phyloP scores from a whole-genome alignment of 1,140 invertebrate species.

The Atta texana region DNA sequence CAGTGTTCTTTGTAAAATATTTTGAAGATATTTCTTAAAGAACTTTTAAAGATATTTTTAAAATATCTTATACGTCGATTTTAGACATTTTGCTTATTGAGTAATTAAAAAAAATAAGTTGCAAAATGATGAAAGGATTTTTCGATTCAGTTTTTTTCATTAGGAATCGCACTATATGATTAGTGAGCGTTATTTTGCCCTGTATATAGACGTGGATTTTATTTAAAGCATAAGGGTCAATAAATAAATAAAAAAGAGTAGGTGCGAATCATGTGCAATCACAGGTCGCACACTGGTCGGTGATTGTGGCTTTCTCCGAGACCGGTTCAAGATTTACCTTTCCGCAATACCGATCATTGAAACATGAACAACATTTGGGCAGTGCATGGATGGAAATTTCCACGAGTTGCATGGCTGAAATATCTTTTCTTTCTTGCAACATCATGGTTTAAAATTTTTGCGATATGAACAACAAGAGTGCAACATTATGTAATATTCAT shows the following conservation, averaged over 20 bases:
- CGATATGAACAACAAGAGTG: neutral
- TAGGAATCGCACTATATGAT: too few species aligned
- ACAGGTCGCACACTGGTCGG: neutral
- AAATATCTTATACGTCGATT: too few species aligned
- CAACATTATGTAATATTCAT: neutral
- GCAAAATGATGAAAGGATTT: too few species aligned
- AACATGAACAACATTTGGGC: slow-evolving; percentile 24
- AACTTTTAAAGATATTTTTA: too few species aligned
- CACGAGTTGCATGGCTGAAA: neutral
- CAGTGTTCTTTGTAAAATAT: too few species aligned
- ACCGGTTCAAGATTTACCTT: slow-evolving; percentile 42
- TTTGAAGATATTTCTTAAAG: too few species aligned
- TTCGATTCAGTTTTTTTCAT: too few species aligned
- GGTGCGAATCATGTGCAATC: neutral
- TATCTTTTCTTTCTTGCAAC: slow-evolving; percentile 15
- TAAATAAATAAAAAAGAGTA: slow-evolving; percentile 31
- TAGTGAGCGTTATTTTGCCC: too few species aligned
- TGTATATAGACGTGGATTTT: too few species aligned
- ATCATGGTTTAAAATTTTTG: slow-evolving; percentile 2
- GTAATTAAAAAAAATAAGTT: too few species aligned
- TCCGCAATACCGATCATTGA: neutral
- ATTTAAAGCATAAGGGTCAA: neutral
- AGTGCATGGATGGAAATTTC: slow-evolving; percentile 31
- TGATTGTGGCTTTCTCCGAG: slow-evolving; percentile 26
- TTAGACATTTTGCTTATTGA: too few species aligned